phyloP scores from a whole-genome alignment of 1,140 invertebrate species.

The Plutomurus gul region DNA sequence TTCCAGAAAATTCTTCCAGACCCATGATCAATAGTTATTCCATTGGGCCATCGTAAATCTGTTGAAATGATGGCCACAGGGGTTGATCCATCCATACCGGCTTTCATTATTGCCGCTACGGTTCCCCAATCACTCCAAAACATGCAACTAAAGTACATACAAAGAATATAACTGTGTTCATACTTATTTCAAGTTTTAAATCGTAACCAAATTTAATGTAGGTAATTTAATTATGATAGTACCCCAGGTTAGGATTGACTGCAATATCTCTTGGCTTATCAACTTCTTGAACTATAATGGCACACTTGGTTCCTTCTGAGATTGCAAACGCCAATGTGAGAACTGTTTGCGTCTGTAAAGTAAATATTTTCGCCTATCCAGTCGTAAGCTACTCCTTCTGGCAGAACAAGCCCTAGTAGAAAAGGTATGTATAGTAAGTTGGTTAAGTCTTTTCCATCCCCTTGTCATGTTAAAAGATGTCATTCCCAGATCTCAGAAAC shows the following conservation, averaged over 20 bases:
- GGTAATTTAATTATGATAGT: no score
- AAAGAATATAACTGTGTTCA: not conserved
- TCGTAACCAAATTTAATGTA: no score
- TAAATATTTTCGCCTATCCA: conserved; percentile 80
- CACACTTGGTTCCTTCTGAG: conserved; percentile 66
- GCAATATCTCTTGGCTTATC: conserved; percentile 57
- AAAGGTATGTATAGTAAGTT: no score
- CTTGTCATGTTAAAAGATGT: not conserved
- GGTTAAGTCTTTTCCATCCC: not conserved
- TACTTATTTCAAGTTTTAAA: not conserved
- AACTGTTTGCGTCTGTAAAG: conserved; percentile 74
- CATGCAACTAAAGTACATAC: conserved; percentile 64
- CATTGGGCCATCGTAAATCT: conserved; percentile 67
- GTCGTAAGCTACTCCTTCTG: conserved; percentile 78
- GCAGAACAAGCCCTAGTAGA: conserved; percentile 67
- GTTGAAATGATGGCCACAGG: conserved; percentile 69
- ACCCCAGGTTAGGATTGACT: conserved; percentile 57
- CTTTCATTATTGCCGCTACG: conserved; percentile 72
- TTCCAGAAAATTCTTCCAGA: conserved; percentile 79
- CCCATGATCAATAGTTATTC: conserved; percentile 61
- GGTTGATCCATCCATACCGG: conserved; percentile 81
- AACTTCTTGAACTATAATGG: conserved; percentile 60
- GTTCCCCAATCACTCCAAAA: conserved; percentile 86
- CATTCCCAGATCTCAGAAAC: no score
- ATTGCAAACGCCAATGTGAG: conserved; percentile 76